Base-by-base conservation (phyloP, 2,888 invertebrate species). In the Opisthograptis luteolata region DNA sequence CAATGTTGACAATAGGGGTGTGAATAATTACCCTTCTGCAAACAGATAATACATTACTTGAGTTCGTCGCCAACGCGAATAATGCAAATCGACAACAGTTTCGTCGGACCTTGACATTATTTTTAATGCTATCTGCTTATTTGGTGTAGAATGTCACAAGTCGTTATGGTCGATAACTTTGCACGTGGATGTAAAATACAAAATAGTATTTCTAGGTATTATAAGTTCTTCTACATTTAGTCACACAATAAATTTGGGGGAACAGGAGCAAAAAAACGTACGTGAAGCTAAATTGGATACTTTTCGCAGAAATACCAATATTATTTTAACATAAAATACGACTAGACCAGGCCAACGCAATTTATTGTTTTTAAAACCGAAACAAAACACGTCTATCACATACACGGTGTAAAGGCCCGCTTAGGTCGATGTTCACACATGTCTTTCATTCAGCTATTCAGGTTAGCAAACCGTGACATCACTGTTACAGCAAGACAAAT, bases 41-140 rank as follows among this genome's bases (percentile, higher is more conserved):
- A 62, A 63, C 56, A 52, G 51, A 60, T 61, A 63, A 71, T 34
- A 27, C 28, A 34, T 31, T 41, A 60, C 62, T 37, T 69, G 62
- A 62, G 60, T 74, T 73, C 77, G 76, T 74, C 75, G 70, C 71
- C 66, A 71, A 75, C 67, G 67, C 66, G 69, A 66, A n/a, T n/a
- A n/a, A 78, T 76, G 76, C 74, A 73, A 81, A 81, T 79, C 66
- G 65, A 55, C 63, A 59, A 62, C 66, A 51, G 53, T 54, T 56
- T 52, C 49, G 58, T 61, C 53, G 58, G 69, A 66, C 85, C 85
- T 81, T 85, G 85, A 83, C 83, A 84, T 82, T 76, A 72, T 78
- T 83, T 76, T 73, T 64, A 50, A 50, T 30, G 44, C 39, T 50
- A 50, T 50, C 44, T 50, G 40, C 44, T 25, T 45, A 40, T 51